Evolutionary conservation across 2,888 invertebrate genomes (phyloP).

Genomic region (Cerceris ruficornis): DNA sequence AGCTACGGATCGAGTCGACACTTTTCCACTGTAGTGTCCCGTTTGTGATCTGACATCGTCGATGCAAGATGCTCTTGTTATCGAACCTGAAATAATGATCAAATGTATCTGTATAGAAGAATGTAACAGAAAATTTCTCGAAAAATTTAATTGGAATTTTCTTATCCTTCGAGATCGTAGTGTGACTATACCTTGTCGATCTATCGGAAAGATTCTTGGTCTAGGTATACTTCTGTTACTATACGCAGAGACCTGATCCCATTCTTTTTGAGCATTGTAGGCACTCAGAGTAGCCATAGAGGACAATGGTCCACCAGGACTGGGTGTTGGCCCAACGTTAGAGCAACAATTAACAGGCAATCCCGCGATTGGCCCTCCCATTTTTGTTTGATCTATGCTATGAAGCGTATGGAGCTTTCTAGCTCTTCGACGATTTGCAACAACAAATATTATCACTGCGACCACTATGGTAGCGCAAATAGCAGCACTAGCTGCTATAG

Average conservation of each 20-base stretch:
- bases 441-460: constrained; percentile 94
- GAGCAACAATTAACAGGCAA: constrained; percentile 92
- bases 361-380: constrained; percentile 87
- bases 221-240: constrained; percentile 95
- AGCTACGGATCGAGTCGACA: constrained; percentile 87
- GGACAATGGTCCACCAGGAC: constrained; percentile 89
- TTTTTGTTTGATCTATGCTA: constrained; percentile 86
- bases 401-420: constrained; percentile 88
- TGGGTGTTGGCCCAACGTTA: constrained; percentile 87
- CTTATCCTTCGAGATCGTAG: not conserved
- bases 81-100: constrained; percentile 72
- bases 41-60: constrained; percentile 89
- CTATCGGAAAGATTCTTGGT: constrained; percentile 91
- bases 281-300: constrained; percentile 92
- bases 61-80: constrained; percentile 81
- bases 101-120: no score
- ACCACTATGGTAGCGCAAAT: constrained; percentile 96
- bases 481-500: constrained; percentile 95
- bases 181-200: constrained; percentile 82
- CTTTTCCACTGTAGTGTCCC: constrained; percentile 87
- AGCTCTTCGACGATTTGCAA: constrained; percentile 91
- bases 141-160: constrained; percentile 1
- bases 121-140: no score
- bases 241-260: constrained; percentile 95
- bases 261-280: constrained; percentile 93